phyloP scores from a whole-genome alignment of 1,140 invertebrate species.

The Drosophila lacteicornis region DNA sequence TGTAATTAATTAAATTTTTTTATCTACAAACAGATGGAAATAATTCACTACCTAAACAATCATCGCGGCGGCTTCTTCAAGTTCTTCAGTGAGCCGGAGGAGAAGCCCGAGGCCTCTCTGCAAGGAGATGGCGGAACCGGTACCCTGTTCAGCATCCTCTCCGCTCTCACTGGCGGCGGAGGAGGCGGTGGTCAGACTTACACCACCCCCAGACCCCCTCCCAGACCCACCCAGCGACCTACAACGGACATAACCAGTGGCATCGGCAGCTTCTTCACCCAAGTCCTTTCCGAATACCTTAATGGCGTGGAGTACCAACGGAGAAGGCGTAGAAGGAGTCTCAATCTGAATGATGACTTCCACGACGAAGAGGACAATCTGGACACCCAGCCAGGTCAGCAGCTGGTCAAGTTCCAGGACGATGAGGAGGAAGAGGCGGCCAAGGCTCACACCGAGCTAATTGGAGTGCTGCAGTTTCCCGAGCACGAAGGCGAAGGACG shows the following conservation, averaged over 20 bases:
- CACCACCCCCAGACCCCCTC: slow-evolving; percentile 45
- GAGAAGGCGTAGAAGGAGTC: slow-evolving; percentile 48
- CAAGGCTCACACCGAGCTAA: slow-evolving; percentile 67
- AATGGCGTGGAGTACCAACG: slow-evolving; percentile 75
- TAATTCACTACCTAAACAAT: slow-evolving; percentile 93
- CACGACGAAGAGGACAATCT: slow-evolving; percentile 75
- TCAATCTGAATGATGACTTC: slow-evolving; percentile 69
- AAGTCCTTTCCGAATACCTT: slow-evolving; percentile 76
- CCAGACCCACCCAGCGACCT: slow-evolving; percentile 62
- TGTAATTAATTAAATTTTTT: background rate
- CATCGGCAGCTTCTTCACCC: slow-evolving; percentile 80
- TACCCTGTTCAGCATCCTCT: slow-evolving; percentile 75
- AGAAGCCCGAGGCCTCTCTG: slow-evolving; percentile 43
- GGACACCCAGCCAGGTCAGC: slow-evolving; percentile 58
- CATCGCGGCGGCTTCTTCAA: slow-evolving; percentile 94
- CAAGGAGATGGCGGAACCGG: slow-evolving; percentile 51
- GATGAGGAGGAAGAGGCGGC: slow-evolving; percentile 66
- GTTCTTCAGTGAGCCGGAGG: slow-evolving; percentile 88
- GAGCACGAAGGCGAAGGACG: slow-evolving; percentile 55
- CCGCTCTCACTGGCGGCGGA: slow-evolving; percentile 71
- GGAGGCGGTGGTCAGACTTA: slow-evolving; percentile 33
- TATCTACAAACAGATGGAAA: slow-evolving; percentile 85
- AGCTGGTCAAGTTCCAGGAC: slow-evolving; percentile 64
- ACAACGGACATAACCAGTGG: slow-evolving; percentile 74
- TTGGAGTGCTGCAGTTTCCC: slow-evolving; percentile 72